Conservation (phyloP, 2,113 vertebrate species). For the Eublepharis macularius region DNA sequence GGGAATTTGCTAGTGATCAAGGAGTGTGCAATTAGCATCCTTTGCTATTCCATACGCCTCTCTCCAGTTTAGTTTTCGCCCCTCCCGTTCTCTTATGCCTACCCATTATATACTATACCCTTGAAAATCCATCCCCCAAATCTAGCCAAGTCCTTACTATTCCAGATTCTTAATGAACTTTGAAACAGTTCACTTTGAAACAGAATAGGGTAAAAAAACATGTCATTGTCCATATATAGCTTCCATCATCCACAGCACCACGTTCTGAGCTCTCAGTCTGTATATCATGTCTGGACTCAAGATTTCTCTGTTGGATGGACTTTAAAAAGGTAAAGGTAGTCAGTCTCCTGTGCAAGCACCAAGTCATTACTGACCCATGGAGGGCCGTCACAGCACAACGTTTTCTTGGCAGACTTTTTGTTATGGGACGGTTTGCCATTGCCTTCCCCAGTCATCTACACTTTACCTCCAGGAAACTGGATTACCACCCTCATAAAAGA, state of each 20-base stretch:
- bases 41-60: not conserved
- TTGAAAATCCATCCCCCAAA: not conserved
- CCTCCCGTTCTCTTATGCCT: not conserved
- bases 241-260: not conserved
- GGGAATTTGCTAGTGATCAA: not conserved
- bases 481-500: not conserved
- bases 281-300: not conserved
- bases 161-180: not conserved
- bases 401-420: no score
- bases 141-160: not conserved
- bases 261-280: not conserved
- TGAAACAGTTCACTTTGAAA: not conserved
- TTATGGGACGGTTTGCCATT: no score
- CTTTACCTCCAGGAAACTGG: no score
- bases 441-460: no score
- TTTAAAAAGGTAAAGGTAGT: no score
- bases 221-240: not conserved
- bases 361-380: no score
- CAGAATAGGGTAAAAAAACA: not conserved
- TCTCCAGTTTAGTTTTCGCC: not conserved
- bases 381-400: no score
- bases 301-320: not conserved
- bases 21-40: not conserved
- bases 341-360: no score
- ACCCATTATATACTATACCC: no score